A percentile compares a stretch with the other conserved stretches of the same genome.
Evolutionary conservation across 2,113 vertebrate genomes (phyloP).

Genomic region (Isichthys henryi): DNA sequence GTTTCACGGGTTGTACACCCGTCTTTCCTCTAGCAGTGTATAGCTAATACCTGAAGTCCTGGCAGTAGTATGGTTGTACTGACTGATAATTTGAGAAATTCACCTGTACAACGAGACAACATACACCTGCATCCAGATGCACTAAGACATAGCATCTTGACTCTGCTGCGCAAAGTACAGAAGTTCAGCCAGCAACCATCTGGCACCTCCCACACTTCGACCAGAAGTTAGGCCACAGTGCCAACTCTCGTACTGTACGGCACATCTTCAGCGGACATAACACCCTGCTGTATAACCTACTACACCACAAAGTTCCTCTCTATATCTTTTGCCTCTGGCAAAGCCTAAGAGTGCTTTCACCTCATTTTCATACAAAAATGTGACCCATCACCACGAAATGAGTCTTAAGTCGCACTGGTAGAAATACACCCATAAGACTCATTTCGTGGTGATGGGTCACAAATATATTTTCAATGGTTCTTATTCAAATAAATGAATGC

Average conservation of each 20-base stretch:
- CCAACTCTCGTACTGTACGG: not conserved
- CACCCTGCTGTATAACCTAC: not conserved
- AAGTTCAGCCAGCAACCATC: not conserved
- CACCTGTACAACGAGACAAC: not conserved
- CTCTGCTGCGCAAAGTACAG: not conserved
- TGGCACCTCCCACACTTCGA: constrained; percentile 4
- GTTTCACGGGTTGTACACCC: not conserved
- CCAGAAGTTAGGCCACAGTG: constrained; percentile 1
- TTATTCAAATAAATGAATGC: not conserved
- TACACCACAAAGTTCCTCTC: not conserved
- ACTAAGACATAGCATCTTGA: not conserved
- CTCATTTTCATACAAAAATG: not conserved
- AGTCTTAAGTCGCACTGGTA: no score
- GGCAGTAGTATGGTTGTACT: not conserved
- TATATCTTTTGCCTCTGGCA: not conserved
- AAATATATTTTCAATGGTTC: not conserved
- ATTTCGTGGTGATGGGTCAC: no score
- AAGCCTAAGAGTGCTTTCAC: not conserved
- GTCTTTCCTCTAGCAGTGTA: not conserved
- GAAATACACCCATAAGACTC: no score
- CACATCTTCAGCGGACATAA: not conserved
- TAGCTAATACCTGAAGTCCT: not conserved
- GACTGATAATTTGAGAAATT: not conserved
- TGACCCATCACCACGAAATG: no score
- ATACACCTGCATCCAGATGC: not conserved